Evolutionary conservation across 2,888 invertebrate species (phyloP).

Genomic region (Lasiommata megera): DNA sequence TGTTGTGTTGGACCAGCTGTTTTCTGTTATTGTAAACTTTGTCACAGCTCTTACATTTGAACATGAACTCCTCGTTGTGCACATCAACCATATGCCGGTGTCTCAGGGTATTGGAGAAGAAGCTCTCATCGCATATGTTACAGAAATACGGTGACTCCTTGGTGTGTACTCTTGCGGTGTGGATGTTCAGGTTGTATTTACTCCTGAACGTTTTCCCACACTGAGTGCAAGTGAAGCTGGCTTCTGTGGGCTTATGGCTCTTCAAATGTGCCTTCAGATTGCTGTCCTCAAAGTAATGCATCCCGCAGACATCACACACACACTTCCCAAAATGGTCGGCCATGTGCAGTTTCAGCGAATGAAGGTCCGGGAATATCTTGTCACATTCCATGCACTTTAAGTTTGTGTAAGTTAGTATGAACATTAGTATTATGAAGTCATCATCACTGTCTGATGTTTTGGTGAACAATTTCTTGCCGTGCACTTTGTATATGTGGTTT

Average conservation of each 20-base stretch:
- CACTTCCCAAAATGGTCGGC: conserved; percentile 71
- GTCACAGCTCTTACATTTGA: conserved; percentile 71
- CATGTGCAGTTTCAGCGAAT: conserved; percentile 68
- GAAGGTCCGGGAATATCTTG: conserved; percentile 68
- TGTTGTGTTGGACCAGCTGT: conserved; percentile 65
- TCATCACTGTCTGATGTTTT: conserved; percentile 54
- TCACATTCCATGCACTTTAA: conserved; percentile 69
- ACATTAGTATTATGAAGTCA: conserved; percentile 53
- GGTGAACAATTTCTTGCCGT: conserved; percentile 67
- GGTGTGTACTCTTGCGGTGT: conserved; percentile 68
- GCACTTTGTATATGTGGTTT: conserved; percentile 60
- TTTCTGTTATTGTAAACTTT: conserved; percentile 73
- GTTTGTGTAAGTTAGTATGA: conserved; percentile 67
- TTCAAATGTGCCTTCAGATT: conserved; percentile 73
- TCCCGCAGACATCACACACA: conserved; percentile 69
- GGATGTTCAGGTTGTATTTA: conserved; percentile 71
- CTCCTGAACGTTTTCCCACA: conserved; percentile 75
- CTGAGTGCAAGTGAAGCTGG: conserved; percentile 56
- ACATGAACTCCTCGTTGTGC: conserved; percentile 67
- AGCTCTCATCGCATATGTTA: conserved; percentile 60
- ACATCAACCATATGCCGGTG: conserved; percentile 69
- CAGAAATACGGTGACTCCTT: conserved; percentile 64
- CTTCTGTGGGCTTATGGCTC: conserved; percentile 55
- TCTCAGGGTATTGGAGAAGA: conserved; percentile 68
- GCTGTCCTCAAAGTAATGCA: conserved; percentile 72